Conservation (phyloP, 2,888 invertebrate genomes). For the Epinotia nisella region DNA sequence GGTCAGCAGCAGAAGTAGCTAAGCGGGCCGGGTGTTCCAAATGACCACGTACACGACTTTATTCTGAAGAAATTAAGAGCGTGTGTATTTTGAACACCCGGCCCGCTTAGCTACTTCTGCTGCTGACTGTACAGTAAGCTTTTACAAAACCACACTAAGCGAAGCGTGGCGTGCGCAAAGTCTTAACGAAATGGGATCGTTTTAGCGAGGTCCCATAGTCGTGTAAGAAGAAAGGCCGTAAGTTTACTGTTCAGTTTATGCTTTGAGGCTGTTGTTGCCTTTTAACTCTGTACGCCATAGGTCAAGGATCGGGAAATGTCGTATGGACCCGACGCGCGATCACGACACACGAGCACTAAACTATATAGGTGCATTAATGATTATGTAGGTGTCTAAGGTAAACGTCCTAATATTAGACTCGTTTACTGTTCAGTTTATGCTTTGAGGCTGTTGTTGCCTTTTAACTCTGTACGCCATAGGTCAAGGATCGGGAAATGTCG, state of each 20-base stretch:
- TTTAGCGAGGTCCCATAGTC: not conserved
- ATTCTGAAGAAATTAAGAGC: no score
- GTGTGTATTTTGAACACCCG: no score
- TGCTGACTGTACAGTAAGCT: no score
- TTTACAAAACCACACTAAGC: not conserved
- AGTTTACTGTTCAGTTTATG: not conserved
- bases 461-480: slow-evolving; percentile 1
- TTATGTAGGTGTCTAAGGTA: no score
- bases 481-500: slow-evolving; percentile 29
- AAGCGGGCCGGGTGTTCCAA: no score
- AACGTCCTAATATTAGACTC: no score
- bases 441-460: not conserved
- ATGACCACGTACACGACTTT: no score
- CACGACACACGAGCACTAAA: slow-evolving; percentile 19
- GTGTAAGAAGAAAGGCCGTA: not conserved
- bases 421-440: not conserved
- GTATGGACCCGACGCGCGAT: slow-evolving; percentile 2
- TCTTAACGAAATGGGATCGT: not conserved
- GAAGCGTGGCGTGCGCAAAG: not conserved
- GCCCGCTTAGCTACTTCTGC: no score
- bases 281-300: slow-evolving; percentile 3
- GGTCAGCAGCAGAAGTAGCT: no score
- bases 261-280: not conserved
- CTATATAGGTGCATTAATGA: not conserved
- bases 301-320: slow-evolving; percentile 28